A percentile compares a stretch with the other conserved stretches of the same genome.
Evolutionary conservation across 2,113 vertebrate species (phyloP).

Genomic region (Cyanoderma ruficeps): DNA sequence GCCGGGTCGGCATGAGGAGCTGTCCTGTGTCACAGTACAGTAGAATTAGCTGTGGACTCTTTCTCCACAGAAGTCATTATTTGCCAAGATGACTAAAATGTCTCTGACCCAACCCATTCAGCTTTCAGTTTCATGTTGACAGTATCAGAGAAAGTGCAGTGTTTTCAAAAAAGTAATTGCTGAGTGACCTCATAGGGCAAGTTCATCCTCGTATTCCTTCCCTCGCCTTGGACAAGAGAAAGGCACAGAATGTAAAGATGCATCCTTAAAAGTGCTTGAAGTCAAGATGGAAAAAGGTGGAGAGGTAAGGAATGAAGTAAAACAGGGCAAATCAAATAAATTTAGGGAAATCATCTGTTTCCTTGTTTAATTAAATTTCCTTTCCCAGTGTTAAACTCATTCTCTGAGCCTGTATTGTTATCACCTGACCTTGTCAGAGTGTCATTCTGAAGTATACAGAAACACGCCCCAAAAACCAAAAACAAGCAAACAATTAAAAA

Average conservation of each 20-base stretch:
- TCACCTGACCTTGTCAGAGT: not conserved
- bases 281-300: not conserved
- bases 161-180: slow-evolving; percentile 41
- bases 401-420: not conserved
- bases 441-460: not conserved
- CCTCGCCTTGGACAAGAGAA: not conserved
- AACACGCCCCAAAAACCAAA: not conserved
- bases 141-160: not conserved
- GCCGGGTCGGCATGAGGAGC: not conserved
- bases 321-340: not conserved
- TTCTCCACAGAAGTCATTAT: not conserved
- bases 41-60: not conserved
- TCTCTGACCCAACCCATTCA: not conserved
- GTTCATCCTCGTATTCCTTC: slow-evolving; percentile 6
- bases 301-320: not conserved
- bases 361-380: not conserved
- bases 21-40: not conserved
- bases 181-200: not conserved
- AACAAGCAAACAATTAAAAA: not conserved
- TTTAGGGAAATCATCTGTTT: not conserved
- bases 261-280: not conserved
- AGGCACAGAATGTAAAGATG: not conserved
- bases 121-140: slow-evolving; percentile 32
- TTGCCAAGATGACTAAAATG: slow-evolving; percentile 24
- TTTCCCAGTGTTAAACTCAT: not conserved